These are phyloP conservation scores for Platygyra sinensis DNA, from an alignment of 64 coral and sea anemone genomes.

Conservation along the genomic window DNA sequence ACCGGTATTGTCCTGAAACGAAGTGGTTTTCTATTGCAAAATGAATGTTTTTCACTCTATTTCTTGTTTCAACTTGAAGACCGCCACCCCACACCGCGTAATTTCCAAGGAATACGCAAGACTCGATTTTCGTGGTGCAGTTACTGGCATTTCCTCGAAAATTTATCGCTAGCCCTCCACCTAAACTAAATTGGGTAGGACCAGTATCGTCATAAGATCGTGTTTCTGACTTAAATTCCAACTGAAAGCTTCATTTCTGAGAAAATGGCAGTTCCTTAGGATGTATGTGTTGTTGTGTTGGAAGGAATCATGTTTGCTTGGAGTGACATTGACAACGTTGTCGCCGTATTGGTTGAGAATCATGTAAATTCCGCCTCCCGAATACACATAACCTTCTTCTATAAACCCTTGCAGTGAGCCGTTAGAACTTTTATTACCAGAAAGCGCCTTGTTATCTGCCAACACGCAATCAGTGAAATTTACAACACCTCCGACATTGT, in stretches of 20 bases:
- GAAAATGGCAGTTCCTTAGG: constrained; percentile 58
- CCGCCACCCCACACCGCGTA: constrained; percentile 73
- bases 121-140: constrained; percentile 61
- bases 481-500: constrained; percentile 56
- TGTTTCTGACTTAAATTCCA: constrained; percentile 32
- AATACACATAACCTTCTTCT: constrained; percentile 1
- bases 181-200: constrained; percentile 64
- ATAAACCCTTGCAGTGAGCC: background rate
- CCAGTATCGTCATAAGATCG: constrained; percentile 32
- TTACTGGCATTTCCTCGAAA: constrained; percentile 62
- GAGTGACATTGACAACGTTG: constrained; percentile 48
- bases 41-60: constrained; percentile 37
- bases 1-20: constrained; percentile 60
- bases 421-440: background rate
- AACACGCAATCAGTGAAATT: constrained; percentile 61
- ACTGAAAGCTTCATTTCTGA: constrained; percentile 57
- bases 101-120: constrained; percentile 56
- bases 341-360: constrained; percentile 29
- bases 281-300: constrained; percentile 63
- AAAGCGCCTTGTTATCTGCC: constrained; percentile 48
- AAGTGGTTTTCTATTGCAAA: constrained; percentile 34
- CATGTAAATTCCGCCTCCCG: constrained; percentile 81
- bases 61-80: constrained; percentile 47
- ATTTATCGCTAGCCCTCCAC: constrained; percentile 76
- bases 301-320: constrained; percentile 28